phyloP scores from a whole-genome alignment of 2,113 vertebrate genomes.

The Siphamia tubifer region DNA sequence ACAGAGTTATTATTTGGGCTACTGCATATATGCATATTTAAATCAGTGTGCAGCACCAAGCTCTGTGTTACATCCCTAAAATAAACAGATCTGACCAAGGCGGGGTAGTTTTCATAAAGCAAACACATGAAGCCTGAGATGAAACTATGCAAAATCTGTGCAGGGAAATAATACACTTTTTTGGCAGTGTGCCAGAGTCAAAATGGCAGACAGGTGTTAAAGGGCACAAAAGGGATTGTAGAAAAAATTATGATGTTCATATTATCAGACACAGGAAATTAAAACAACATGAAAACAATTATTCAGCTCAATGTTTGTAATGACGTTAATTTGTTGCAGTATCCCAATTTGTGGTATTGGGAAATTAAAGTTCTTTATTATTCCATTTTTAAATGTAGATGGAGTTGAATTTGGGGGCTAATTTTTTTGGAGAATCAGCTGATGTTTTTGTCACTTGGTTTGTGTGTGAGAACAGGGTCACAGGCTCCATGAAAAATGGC shows the following conservation, averaged over 20 bases:
- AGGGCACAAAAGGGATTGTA: constrained; percentile 57
- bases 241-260: constrained; percentile 25
- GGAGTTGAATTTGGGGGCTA: constrained; percentile 20
- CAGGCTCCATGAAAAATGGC: constrained; percentile 51
- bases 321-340: constrained; percentile 59
- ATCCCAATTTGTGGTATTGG: constrained; percentile 45
- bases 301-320: constrained; percentile 69
- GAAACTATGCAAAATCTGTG: constrained; percentile 46
- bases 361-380: constrained; percentile 45
- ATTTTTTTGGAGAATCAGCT: constrained; percentile 22
- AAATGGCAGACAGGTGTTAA: constrained; percentile 74
- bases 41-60: constrained; percentile 4
- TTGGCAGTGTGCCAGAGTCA: constrained; percentile 58
- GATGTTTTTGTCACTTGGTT: constrained; percentile 36
- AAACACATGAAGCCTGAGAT: constrained; percentile 47
- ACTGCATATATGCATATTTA: neutral
- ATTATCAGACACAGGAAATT: constrained; percentile 48
- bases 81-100: constrained; percentile 43
- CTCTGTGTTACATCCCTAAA: constrained; percentile 39
- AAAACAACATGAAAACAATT: constrained; percentile 69
- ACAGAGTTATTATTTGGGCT: constrained; percentile 57
- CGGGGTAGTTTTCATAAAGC: constrained; percentile 61
- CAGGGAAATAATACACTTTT: constrained; percentile 61
- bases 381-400: constrained; percentile 37
- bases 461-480: constrained; percentile 57